Percentiles rank a stretch among this genome's conserved stretches.
phyloP scores from a whole-genome alignment of 1,140 invertebrate species.

The Augochlora pura region DNA sequence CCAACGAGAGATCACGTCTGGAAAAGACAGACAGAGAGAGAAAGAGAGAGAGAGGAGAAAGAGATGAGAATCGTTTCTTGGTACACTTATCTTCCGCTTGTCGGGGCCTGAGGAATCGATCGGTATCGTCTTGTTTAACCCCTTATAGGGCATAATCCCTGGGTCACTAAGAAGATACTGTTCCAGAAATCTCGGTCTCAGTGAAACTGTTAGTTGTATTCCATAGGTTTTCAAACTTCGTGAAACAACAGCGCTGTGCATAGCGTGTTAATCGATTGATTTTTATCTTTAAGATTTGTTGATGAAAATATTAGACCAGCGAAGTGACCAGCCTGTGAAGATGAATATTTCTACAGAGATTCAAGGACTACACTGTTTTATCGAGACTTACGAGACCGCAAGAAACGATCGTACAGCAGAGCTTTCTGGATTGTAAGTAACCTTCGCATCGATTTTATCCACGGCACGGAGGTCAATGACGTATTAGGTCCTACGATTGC shows the following conservation, averaged over 20 bases:
- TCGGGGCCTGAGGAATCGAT: neutral
- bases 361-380: no score
- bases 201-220: no score
- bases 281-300: no score
- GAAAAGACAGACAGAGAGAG: neutral
- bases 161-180: no score
- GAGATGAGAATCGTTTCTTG: constrained; percentile 2
- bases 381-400: no score
- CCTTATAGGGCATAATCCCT: neutral
- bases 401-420: neutral
- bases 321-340: no score
- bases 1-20: constrained; percentile 16
- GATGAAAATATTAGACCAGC: neutral
- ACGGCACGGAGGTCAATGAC: constrained; percentile 59
- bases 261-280: no score
- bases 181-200: no score
- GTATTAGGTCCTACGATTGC: constrained; percentile 35
- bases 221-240: no score
- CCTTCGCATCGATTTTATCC: constrained; percentile 58
- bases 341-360: no score
- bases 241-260: neutral
- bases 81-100: constrained; percentile 7
- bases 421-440: constrained; percentile 35
- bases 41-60: neutral
- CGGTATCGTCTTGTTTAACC: neutral